Base-by-base conservation (phyloP, 2,113 vertebrate species). In the Scalopus aquaticus region DNA sequence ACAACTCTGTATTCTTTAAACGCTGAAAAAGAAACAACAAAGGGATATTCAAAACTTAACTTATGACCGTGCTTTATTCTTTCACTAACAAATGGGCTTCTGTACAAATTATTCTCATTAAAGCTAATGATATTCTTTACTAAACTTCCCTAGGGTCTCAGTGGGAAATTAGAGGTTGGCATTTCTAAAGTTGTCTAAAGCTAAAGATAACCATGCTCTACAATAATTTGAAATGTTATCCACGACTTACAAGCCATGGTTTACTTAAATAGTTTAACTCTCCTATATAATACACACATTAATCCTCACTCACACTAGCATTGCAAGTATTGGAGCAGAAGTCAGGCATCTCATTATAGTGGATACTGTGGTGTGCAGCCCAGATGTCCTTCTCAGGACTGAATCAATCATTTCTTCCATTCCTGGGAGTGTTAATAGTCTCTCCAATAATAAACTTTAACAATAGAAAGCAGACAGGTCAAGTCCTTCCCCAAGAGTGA, bases 81-180 rank as follows among this genome's bases (percentile, higher is more conserved):
- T 94, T 96, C 22, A 83, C 24, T 91, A 86, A 39, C 51, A 78
- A 51, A 77, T 83, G 65, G 12, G 7, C 62, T 87, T 79, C 54
- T 70, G 1, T 90, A 91, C 79, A 95, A 94, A 96, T 95, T 85
- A 82, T 90, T 92, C 77, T 88, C 93, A 84, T 84, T 96, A 93
- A 78, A 83, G n/a, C 51, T 94, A 86, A 91, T 85, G 82, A 95
- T 85, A 80, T 54, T 74, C 78, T 96, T 95, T 37, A 84, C 72
- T 91, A 13, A 32, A 84, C 69, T 89, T 91, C 74, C 58, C 78
- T 35, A 37, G 37, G 51, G 15, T 91, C 64, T 96, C 86, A 79
- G 78, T 32, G 32, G 51, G n/a, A 88, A 88, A 91, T 77, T 78
- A 93, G 22, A 94, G 58, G 26, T 11, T 83, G 51, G 2, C 19